Base-by-base conservation (phyloP, 2,888 invertebrate species). In the Synergus itoensis region DNA sequence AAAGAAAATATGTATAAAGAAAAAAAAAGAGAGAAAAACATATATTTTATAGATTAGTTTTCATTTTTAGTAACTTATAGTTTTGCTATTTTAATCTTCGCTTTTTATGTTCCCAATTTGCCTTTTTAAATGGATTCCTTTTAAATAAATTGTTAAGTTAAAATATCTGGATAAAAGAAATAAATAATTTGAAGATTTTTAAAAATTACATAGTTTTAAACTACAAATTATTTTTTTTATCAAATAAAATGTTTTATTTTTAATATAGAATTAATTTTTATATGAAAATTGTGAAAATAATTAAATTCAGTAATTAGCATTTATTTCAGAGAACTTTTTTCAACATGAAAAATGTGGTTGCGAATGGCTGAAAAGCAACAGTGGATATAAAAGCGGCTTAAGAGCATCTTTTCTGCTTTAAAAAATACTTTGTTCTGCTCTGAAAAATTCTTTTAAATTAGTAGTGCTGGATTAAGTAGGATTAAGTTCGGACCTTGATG, bases 361-460 rank as follows among this genome's bases (percentile, higher is more conserved):
- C 28, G 69, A 16, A 45, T 48, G 45, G 28, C 28, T 21, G 28
- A 7, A 21, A 69, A 16, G 45, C 43, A 69, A 28, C 45, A 69
- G 43, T 14, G 45, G 45, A 45, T 45, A 69, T 18, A 69, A 4
- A 67, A 43, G 18, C 14, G 48, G 1, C 45, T 21, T 16, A 21
- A 65, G 45, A 48, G 21, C 43, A 7, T 8, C 53, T 53, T n/a
- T 69, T 45, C 28, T 69, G 3, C 14, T 69, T 43, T 48, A 45
- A 48, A 69, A 69, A 69, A 69, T 69, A 69, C 28, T 69, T 48
- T 69, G 48, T 69, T 69, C 69, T 69, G 69, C 69, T 69, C 69
- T 69, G 45, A 48, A 69, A 69, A 69, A 69, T 69, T 69, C 45
- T 69, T 69, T 28, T 69, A 69, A 69, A 69, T 69, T 69, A 69